phyloP scores from a whole-genome alignment of 2,113 vertebrate genomes.

The Gopherus flavomarginatus region DNA sequence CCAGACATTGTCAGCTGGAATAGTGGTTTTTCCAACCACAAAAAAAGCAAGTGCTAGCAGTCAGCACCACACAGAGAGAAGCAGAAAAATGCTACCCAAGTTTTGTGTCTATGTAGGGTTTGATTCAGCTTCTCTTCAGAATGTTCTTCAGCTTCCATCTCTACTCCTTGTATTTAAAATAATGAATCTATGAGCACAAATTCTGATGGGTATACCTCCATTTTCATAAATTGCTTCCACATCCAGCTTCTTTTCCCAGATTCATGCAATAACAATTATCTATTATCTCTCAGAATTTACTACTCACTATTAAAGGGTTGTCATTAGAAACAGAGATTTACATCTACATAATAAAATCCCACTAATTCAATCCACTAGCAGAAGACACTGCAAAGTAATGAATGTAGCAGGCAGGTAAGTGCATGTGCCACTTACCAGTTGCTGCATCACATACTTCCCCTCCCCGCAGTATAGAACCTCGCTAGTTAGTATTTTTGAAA shows the following conservation, averaged over 20 bases:
- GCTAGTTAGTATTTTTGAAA: background rate
- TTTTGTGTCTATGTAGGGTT: background rate
- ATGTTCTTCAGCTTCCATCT: background rate
- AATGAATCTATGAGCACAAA: background rate
- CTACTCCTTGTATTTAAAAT: background rate
- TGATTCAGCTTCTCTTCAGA: background rate
- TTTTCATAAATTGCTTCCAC: background rate
- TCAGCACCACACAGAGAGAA: background rate
- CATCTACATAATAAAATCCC: background rate
- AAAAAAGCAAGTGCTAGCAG: background rate
- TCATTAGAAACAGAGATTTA: background rate
- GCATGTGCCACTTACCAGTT: background rate
- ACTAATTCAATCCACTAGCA: background rate
- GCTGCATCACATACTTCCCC: background rate
- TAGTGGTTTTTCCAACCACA: background rate
- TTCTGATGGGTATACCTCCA: background rate
- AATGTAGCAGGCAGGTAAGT: background rate
- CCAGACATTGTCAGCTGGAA: background rate
- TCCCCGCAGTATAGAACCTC: background rate
- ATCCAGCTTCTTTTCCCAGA: background rate
- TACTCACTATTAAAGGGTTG: background rate
- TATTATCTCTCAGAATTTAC: background rate
- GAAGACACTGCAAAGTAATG: background rate
- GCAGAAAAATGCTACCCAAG: background rate
- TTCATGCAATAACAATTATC: background rate